These are phyloP conservation scores for Apis laboriosa DNA, from an alignment of 1,140 invertebrate species.

Conservation along the genomic window DNA sequence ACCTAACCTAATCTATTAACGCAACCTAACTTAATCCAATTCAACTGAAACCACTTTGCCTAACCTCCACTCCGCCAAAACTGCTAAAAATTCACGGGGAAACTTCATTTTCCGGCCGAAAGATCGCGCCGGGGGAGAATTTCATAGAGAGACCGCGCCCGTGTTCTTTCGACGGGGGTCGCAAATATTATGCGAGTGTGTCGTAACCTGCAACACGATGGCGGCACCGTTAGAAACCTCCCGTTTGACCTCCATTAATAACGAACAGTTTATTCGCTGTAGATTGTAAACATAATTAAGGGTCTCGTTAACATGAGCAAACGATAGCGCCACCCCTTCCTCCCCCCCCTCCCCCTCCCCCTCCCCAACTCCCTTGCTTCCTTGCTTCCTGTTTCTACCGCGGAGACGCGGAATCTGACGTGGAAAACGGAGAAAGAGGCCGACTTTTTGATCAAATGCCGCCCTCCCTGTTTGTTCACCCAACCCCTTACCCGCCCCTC, in stretches of 20 bases:
- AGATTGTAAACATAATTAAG: conserved; percentile 70
- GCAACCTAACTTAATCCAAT: background rate
- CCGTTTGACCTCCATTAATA: conserved; percentile 65
- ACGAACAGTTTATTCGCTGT: conserved; percentile 61
- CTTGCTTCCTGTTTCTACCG: conserved; percentile 43
- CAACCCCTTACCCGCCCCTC: too few relatives aligned
- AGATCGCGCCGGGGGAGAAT: background rate
- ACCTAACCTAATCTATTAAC: too few relatives aligned
- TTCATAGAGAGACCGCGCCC: background rate
- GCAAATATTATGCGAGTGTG: conserved; percentile 42
- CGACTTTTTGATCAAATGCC: conserved; percentile 49
- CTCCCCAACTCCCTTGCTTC: too few relatives aligned
- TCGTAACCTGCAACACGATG: conserved; percentile 34
- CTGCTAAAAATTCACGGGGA: background rate
- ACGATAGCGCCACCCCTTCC: conserved; percentile 53
- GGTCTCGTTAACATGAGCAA: conserved; percentile 67
- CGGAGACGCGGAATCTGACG: conserved; percentile 36
- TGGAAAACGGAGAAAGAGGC: conserved; percentile 38
- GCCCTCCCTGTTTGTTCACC: conserved; percentile 27
- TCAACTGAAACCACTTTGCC: too few relatives aligned
- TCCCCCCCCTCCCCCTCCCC: too few relatives aligned
- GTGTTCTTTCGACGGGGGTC: background rate
- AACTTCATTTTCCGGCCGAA: background rate
- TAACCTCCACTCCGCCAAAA: background rate
- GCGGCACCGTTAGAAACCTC: conserved; percentile 18